Evolutionary conservation across 2,888 invertebrate species (phyloP).

Genomic region (Digitonthophagus gazella): DNA sequence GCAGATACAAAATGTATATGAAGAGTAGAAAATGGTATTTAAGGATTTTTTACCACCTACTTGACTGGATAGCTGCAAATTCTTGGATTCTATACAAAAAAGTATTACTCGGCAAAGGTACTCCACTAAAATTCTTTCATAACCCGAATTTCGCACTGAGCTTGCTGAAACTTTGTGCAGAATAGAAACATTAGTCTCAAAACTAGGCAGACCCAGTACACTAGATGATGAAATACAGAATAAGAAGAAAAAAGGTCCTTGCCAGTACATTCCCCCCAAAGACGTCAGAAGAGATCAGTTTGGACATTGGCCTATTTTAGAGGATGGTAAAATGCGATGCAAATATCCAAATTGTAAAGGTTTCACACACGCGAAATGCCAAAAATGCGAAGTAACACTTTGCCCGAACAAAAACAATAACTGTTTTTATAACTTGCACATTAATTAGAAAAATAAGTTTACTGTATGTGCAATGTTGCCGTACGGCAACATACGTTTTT

Average conservation of each 20-base stretch:
- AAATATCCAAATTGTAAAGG: conserved; percentile 28
- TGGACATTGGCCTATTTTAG: conserved; percentile 23
- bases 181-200: not conserved
- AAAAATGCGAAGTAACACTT: conserved; percentile 24
- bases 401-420: conserved; percentile 24
- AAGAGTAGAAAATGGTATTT: conserved; percentile 17
- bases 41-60: too few species aligned
- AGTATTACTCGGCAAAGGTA: too few species aligned
- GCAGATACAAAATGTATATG: conserved; percentile 10
- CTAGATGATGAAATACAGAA: not conserved
- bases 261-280: conserved; percentile 10
- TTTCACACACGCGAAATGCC: conserved; percentile 23
- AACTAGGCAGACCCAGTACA: conserved; percentile 1
- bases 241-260: not conserved
- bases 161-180: not conserved
- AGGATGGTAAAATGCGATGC: conserved; percentile 20
- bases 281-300: conserved; percentile 25
- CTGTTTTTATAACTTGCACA: conserved; percentile 23
- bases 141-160: too few species aligned
- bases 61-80: conserved; percentile 6
- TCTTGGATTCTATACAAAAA: conserved; percentile 10
- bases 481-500: too few species aligned
- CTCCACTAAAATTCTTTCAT: too few species aligned
- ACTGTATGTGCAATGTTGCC: too few species aligned
- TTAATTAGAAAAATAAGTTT: too few species aligned